Conservation (phyloP, 1,140 invertebrate species). For the Lasaia peninsularis region DNA sequence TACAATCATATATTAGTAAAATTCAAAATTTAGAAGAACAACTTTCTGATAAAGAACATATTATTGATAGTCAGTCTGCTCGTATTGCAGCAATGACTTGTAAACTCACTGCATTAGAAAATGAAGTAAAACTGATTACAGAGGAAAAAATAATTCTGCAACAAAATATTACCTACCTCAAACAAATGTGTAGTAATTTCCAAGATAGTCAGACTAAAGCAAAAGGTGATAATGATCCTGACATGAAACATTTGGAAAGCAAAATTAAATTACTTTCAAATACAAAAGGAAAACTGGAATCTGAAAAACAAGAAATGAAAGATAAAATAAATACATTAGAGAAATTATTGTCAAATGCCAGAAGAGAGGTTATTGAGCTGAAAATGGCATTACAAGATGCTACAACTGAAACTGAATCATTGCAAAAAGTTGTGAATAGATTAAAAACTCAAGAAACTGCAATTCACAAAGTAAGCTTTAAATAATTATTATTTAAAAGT, state of each 20-base stretch:
- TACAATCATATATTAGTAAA: constrained; percentile 66
- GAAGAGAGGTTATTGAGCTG: constrained; percentile 69
- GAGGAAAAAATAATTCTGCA: constrained; percentile 64
- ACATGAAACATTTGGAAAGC: constrained; percentile 42
- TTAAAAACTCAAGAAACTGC: constrained; percentile 41
- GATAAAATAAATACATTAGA: constrained; percentile 61
- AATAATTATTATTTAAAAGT: constrained; percentile 1
- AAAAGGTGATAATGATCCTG: constrained; percentile 68
- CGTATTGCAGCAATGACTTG: constrained; percentile 60
- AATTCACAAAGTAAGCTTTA: constrained; percentile 40
- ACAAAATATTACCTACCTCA: constrained; percentile 68
- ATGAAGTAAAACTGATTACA: constrained; percentile 62
- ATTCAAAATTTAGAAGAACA: constrained; percentile 61
- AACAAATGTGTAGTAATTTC: constrained; percentile 67
- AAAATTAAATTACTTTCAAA: constrained; percentile 33
- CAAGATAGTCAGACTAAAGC: constrained; percentile 60
- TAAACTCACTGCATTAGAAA: constrained; percentile 62
- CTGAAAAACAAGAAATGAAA: constrained; percentile 48
- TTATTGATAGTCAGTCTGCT: constrained; percentile 64
- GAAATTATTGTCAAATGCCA: constrained; percentile 62
- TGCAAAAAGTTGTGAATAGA: constrained; percentile 56
- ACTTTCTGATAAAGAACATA: constrained; percentile 60
- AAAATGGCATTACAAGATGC: constrained; percentile 73
- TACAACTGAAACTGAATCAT: constrained; percentile 63
- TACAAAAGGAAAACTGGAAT: constrained; percentile 55